Evolutionary conservation across 2,888 invertebrate genomes (phyloP), one percentile per base, ranked within the genome.

Genomic region (Perizoma affinitatum): DNA sequence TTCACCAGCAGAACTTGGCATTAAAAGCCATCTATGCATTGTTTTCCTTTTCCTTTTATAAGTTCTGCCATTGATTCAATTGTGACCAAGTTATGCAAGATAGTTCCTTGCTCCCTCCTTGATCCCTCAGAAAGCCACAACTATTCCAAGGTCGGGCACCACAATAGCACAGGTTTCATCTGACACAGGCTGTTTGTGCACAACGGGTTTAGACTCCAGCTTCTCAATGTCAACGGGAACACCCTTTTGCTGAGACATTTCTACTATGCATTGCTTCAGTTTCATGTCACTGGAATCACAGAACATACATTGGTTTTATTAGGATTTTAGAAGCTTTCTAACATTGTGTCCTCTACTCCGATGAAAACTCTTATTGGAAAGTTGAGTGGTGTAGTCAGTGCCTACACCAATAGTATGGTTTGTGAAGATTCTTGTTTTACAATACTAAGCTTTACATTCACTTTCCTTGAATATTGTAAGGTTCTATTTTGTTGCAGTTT

Each of bases 161-260:
- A 87, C 78, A 22, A 89, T 87, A 9, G 86, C 80, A 64, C 88
- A 89, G 63, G 82, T 83, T 47, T 88, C 87, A 6, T 82, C 80
- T 0, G 73, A 65, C 10, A 75, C 71, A 0, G 79, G 78, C 8
- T 80, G 74, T 4, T 75, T 76, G 7, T 72, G 71, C 0, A 22
- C 22, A 2, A 38, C 50, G 5, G 61, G 65, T 10, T 74, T 80
- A 0, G 67, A 51, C 5, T 81, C 76, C 44, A 85, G 44, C 51
- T 79, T 75, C 8, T 85, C 81, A 5, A 82, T 62, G 58, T 88
- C 86, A 7, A 89, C 65, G 10, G 80, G 72, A 0, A 87, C 47
- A 0, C 88, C 89, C 59, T 75, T 84, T 51, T 68, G 72, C 42
- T 79, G 80, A 5, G 87, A 88, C 65, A 79, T 70, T 52, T 83